Evolutionary conservation across 2,797 vertebrate species (phyloP), one percentile per base, ranked within the genome.

Genomic region (Hephaestus fuliginosus): DNA sequence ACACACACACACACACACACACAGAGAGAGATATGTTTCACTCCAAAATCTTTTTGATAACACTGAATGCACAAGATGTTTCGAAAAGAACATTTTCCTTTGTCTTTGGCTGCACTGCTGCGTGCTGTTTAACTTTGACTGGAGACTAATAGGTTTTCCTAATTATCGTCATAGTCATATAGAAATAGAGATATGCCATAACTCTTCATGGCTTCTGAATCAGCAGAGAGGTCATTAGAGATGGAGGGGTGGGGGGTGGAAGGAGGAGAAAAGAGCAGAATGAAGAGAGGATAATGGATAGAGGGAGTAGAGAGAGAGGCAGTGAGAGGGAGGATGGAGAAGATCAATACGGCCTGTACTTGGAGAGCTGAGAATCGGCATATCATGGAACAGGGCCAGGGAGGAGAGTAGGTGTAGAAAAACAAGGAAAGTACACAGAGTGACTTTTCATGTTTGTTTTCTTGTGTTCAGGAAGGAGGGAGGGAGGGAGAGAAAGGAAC

Each of bases 311-410:
- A 60, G 80, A 72, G 48, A 79, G 71, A 80, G 25, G 67, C 22
- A 68, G 58, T 7, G 61, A 79, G 60, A 76, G 68, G 52, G 76
- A 84, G 86, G 75, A 81, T 5, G 6, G 78, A 48, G 70, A 73
- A 79, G 87, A 92, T 93, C 91, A 83, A 94, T 92, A 86, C 20
- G 63, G 82, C 79, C 83, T 87, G 87, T 89, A 81, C 86, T 88
- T 74, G 80, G 62, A 84, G 76, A 85, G 71, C 64, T 18, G 36
- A 74, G 33, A 65, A 87, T 91, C 65, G 86, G 78, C 89, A 91
- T 86, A 86, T 85, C 61, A 75, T 69, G 70, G 80, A 85, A 60
- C 55, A 72, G 58, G 69, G 68, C 3, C 61, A 80, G 62, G 84
- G 70, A 84, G 69, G 84, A 76, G 67, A 80, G 84, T 69, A 72